These are phyloP conservation scores for Noctua comes DNA, from an alignment of 2,888 invertebrate genomes.

Conservation along the genomic window DNA sequence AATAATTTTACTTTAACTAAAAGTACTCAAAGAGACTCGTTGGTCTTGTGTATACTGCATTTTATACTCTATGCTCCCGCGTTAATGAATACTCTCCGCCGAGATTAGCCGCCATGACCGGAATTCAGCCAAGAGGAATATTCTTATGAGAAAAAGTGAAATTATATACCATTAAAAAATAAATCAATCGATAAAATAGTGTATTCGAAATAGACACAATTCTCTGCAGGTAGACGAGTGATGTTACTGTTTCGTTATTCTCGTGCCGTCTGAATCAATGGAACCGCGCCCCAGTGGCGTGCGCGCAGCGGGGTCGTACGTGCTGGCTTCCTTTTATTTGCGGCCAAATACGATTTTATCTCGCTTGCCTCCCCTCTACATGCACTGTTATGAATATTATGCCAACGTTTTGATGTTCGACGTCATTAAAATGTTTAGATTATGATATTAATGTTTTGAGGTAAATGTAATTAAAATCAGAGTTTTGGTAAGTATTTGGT, in stretches of 20 bases:
- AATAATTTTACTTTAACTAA: too few relatives aligned
- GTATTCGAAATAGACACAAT: too few relatives aligned
- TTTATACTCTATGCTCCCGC: too few relatives aligned
- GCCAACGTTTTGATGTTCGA: conserved; percentile 44
- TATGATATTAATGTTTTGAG: conserved; percentile 36
- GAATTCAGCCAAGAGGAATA: too few relatives aligned
- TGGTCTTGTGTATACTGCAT: too few relatives aligned
- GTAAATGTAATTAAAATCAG: conserved; percentile 2
- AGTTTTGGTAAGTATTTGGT: background rate
- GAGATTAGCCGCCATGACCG: too few relatives aligned
- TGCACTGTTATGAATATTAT: conserved; percentile 53
- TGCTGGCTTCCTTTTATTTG: conserved; percentile 83
- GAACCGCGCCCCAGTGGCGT: conserved; percentile 56
- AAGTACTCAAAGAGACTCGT: too few relatives aligned
- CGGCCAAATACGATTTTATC: conserved; percentile 83
- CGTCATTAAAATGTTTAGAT: conserved; percentile 56
- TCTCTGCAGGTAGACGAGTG: too few relatives aligned
- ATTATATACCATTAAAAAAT: too few relatives aligned
- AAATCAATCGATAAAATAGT: too few relatives aligned
- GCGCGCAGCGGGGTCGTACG: conserved; percentile 69
- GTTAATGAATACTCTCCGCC: too few relatives aligned
- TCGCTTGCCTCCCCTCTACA: conserved; percentile 62
- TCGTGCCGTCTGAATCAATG: conserved; percentile 65
- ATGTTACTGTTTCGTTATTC: background rate
- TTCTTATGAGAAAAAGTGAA: too few relatives aligned